These are phyloP conservation scores for Cinclus mexicanus DNA, from an alignment of 2,113 vertebrate genomes.

Conservation along the genomic window DNA sequence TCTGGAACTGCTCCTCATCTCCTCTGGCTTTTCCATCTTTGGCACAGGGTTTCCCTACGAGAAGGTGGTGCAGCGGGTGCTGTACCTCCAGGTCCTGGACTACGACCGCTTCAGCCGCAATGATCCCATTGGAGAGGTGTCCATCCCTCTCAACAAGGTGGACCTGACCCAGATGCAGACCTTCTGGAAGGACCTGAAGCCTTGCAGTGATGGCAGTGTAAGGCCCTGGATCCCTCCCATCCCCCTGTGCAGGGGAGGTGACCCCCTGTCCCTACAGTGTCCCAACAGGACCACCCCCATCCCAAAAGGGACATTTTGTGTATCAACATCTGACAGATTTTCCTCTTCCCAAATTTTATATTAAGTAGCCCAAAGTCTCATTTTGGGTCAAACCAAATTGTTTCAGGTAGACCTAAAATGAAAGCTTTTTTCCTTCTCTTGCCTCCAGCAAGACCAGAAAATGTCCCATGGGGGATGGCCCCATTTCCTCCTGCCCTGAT, in stretches of 20 bases:
- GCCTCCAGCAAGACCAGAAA: not conserved
- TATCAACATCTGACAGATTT: fast-evolving
- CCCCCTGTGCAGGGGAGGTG: too few relatives aligned
- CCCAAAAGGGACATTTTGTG: not conserved
- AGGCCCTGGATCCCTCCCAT: constrained; percentile 38
- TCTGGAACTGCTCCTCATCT: not conserved
- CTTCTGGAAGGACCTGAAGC: constrained; percentile 99
- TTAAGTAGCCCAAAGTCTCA: not conserved
- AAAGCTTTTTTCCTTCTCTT: not conserved
- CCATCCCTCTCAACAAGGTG: constrained; percentile 95
- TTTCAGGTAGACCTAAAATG: not conserved
- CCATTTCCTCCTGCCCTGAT: not conserved
- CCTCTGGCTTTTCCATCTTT: not conserved
- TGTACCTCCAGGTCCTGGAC: constrained; percentile 93
- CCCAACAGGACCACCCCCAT: not conserved
- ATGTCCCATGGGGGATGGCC: not conserved
- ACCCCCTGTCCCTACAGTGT: not conserved
- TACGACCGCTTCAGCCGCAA: constrained; percentile 98
- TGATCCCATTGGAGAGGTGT: constrained; percentile 97
- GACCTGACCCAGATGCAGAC: constrained; percentile 98
- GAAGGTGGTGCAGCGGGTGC: constrained; percentile 95
- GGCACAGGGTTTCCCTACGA: constrained; percentile 93
- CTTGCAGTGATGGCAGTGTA: constrained; percentile 98
- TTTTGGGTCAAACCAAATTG: not conserved
- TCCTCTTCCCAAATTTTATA: not conserved